A percentile compares a stretch with the other conserved stretches of the same genome.
Conservation (phyloP, 2,113 vertebrate genomes). For the Myodes glareolus region DNA sequence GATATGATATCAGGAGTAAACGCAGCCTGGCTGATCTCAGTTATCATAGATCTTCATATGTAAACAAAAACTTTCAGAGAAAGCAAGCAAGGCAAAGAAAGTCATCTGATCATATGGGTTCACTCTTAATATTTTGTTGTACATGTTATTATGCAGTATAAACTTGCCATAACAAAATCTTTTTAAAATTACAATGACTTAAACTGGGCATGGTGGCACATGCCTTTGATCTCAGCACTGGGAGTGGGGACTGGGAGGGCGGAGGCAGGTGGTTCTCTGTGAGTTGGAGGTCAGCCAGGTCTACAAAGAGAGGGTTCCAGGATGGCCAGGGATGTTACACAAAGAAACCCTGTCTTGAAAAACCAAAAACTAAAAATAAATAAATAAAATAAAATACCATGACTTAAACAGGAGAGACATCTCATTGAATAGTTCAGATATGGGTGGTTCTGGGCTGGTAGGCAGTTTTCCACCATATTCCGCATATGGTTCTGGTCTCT, state of each 20-base stretch:
- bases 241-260: no score
- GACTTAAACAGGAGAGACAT: background rate
- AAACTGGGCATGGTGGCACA: background rate
- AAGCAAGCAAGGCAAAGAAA: background rate
- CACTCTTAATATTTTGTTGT: background rate
- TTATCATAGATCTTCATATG: background rate
- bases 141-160: background rate
- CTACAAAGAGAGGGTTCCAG: background rate
- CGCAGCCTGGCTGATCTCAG: background rate
- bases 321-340: background rate
- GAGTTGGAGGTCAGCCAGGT: background rate
- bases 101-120: background rate
- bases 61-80: background rate
- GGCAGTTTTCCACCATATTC: background rate
- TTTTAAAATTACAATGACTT: background rate
- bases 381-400: background rate
- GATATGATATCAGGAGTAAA: background rate
- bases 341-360: background rate
- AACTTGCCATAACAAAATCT: background rate
- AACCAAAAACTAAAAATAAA: background rate
- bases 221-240: background rate
- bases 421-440: background rate
- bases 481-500: background rate
- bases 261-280: background rate
- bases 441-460: background rate